These are phyloP conservation scores for Lepisosteus oculatus DNA, from an alignment of 2,113 vertebrate genomes.

Conservation along the genomic window DNA sequence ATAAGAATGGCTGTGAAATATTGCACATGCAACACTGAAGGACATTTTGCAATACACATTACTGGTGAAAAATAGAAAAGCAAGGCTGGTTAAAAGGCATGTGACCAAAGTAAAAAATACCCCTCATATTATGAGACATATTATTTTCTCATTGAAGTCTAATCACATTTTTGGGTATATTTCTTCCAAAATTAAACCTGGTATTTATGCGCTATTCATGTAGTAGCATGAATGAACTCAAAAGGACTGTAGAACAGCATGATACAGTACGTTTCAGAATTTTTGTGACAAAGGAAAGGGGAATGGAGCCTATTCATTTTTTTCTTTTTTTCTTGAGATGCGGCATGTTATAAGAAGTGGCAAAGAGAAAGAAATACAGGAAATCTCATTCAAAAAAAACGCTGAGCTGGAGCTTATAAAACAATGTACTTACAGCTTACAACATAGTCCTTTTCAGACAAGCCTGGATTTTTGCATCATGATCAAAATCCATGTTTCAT, in stretches of 20 bases:
- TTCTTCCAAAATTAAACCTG: too few species aligned
- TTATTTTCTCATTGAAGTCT: too few species aligned
- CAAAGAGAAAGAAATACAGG: too few species aligned
- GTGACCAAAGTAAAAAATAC: too few species aligned
- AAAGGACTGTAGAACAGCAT: constrained; percentile 35
- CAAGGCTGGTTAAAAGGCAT: too few species aligned
- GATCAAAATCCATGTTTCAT: constrained; percentile 58
- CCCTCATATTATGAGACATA: too few species aligned
- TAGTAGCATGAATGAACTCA: constrained; percentile 24
- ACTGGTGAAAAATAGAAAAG: too few species aligned
- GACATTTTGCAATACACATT: neutral
- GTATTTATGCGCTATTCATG: too few species aligned
- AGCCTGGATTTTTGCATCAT: constrained; percentile 48
- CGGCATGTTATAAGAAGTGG: too few species aligned
- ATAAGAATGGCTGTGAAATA: neutral
- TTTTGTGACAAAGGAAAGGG: neutral
- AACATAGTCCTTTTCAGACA: constrained; percentile 46
- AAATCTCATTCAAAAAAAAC: constrained; percentile 21
- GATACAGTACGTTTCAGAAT: neutral
- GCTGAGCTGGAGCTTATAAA: constrained; percentile 27
- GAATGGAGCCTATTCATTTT: too few species aligned
- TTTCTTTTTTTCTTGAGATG: too few species aligned
- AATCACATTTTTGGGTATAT: too few species aligned
- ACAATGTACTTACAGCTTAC: constrained; percentile 39
- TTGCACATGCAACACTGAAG: neutral